Conservation (phyloP, 2,113 vertebrate species). For the Chascanopsetta lugubris region DNA sequence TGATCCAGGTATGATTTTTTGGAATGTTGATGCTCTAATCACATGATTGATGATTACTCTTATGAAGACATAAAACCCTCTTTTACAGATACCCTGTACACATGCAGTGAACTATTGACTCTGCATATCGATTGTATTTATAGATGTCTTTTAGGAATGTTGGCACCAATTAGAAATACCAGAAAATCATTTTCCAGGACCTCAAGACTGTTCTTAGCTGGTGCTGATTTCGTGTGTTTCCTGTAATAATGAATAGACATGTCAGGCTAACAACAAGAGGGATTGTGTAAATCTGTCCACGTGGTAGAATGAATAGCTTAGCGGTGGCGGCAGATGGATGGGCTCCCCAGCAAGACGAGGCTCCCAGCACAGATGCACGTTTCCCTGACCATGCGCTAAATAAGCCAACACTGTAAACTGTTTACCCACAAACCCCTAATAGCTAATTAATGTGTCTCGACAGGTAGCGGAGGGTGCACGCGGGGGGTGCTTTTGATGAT, state of each 20-base stretch:
- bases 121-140: constrained; percentile 7
- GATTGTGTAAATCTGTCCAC: constrained; percentile 79
- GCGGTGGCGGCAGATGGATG: constrained; percentile 77
- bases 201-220: constrained; percentile 30
- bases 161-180: constrained; percentile 31
- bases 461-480: constrained; percentile 48
- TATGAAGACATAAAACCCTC: too few species aligned
- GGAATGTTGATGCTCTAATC: too few species aligned
- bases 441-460: constrained; percentile 76
- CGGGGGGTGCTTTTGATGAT: constrained; percentile 73
- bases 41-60: too few species aligned
- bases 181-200: constrained; percentile 37
- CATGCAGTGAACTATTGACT: constrained; percentile 24
- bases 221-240: constrained; percentile 58
- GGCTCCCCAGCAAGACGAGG: constrained; percentile 56
- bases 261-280: constrained; percentile 73
- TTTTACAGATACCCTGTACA: constrained; percentile 2
- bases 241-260: constrained; percentile 67
- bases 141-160: constrained; percentile 34
- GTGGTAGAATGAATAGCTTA: constrained; percentile 61
- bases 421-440: constrained; percentile 75
- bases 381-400: constrained; percentile 70
- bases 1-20: too few species aligned
- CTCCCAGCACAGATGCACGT: constrained; percentile 73
- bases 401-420: constrained; percentile 73